A percentile compares a stretch with the other conserved stretches of the same genome.
phyloP scores from a whole-genome alignment of 1,140 invertebrate genomes.

The Anadara kagoshimensis region DNA sequence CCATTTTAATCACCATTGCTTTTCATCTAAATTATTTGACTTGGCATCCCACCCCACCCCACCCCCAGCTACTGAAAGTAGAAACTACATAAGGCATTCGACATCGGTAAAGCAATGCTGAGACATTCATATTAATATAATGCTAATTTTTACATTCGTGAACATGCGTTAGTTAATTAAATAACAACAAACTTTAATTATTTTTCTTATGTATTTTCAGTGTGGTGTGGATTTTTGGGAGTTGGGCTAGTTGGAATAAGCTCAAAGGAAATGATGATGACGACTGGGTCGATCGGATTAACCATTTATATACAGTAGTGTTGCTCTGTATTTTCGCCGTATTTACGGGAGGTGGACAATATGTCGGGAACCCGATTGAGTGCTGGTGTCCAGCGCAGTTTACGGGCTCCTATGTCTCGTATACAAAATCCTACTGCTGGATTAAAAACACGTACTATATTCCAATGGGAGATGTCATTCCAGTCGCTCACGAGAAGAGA shows the following conservation, averaged over 20 bases:
- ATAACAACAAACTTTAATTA: too few species aligned
- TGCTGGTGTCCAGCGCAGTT: conserved; percentile 75
- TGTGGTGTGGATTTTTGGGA: conserved; percentile 60
- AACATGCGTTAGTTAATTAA: too few species aligned
- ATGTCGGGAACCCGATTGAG: conserved; percentile 83
- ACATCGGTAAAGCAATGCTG: too few species aligned
- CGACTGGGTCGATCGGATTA: conserved; percentile 67
- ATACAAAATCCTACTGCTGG: conserved; percentile 73
- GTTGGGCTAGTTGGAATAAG: conserved; percentile 65
- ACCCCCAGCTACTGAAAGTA: too few species aligned
- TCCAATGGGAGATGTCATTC: conserved; percentile 66
- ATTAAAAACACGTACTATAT: conserved; percentile 76
- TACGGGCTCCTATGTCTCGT: conserved; percentile 71
- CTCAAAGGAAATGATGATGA: conserved; percentile 69
- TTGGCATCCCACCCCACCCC: too few species aligned
- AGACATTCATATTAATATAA: too few species aligned
- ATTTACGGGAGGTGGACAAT: conserved; percentile 77
- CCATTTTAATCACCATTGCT: too few species aligned
- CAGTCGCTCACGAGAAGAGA: conserved; percentile 54
- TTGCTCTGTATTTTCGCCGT: conserved; percentile 64
- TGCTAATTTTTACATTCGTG: too few species aligned
- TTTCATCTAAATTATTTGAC: too few species aligned
- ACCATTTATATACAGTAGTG: conserved; percentile 66
- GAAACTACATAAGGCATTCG: too few species aligned
- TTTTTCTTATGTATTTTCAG: too few species aligned